Evolutionary conservation across 2,888 invertebrate genomes (phyloP), one percentile per base, ranked within the genome.

Genomic region (Scaptomyza tumidula): DNA sequence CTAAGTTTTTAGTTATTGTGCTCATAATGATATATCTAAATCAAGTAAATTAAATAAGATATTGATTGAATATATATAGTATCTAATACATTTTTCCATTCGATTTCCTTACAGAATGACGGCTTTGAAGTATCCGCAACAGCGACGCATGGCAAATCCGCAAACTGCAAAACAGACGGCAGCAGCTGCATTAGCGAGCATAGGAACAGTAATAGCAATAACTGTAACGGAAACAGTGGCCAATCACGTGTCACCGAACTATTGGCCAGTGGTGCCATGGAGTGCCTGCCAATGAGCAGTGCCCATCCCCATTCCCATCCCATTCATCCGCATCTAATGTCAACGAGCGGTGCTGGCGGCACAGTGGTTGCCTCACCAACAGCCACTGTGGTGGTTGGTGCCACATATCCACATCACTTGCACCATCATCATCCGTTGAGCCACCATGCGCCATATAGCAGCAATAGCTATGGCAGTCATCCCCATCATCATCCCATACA

Each of bases 201-300:
- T 58, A 69, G 31, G 50, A 78, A 58, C 70, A 67, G 45, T 52
- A 71, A 45, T 39, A 58, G 59, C 54, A 71, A 48, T 48, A 60
- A 62, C 52, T 45, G 49, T 67, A 79, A 50, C 59, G 71, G 54
- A 55, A 66, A 56, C 68, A 56, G 63, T 64, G 60, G 67, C 66
- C 58, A 54, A 55, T n/a, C 50, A 24, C 50, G 35, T 19, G n/a
- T 35, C 35, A 35, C 35, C 6, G 50, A 50, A 24, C 50, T 50
- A 37, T 59, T 78, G 74, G 88, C 80, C 74, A 66, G 77, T 66
- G 85, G 78, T 49, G 79, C 95, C 93, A 96, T 96, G 96, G 96
- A 96, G 93, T 96, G 96, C 93, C 93, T 96, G 93, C 96, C 95
- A 91, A 93, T 96, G 91, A 95, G 95, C 85, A 95, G 95, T 50